These are phyloP conservation scores for Pseudorhiza aurosa DNA, from an alignment of 30 jellyfish, hydroid and myxozoan species.

Conservation along the genomic window DNA sequence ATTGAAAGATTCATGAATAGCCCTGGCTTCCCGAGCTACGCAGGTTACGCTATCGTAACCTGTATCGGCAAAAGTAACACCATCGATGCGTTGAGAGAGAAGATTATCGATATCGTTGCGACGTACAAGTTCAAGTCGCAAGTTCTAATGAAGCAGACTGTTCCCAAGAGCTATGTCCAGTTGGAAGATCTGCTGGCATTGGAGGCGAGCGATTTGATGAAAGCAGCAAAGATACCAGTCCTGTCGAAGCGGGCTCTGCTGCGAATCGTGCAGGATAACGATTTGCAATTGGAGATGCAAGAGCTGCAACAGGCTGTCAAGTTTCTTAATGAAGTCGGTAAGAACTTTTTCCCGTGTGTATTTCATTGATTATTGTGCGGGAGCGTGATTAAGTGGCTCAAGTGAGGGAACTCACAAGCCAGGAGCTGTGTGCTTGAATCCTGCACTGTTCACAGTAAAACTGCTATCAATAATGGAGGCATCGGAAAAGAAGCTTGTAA, in stretches of 20 bases:
- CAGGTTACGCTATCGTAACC: slow-evolving; percentile 79
- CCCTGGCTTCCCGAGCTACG: slow-evolving; percentile 89
- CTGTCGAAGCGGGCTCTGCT: slow-evolving; percentile 52
- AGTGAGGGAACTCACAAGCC: no score
- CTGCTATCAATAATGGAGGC: no score
- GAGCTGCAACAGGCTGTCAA: slow-evolving; percentile 86
- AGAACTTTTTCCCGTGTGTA: background rate
- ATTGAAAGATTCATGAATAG: slow-evolving; percentile 51
- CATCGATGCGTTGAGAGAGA: slow-evolving; percentile 74
- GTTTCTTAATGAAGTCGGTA: slow-evolving; percentile 91
- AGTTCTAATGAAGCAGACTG: slow-evolving; percentile 67
- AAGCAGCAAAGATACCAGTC: slow-evolving; percentile 56
- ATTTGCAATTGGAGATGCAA: slow-evolving; percentile 55
- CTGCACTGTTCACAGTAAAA: no score
- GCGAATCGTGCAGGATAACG: slow-evolving; percentile 52
- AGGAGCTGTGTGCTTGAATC: no score
- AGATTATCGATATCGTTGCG: slow-evolving; percentile 63
- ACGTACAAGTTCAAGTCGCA: slow-evolving; percentile 71
- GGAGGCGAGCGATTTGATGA: slow-evolving; percentile 52
- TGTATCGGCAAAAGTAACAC: slow-evolving; percentile 62
- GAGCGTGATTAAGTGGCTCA: no score
- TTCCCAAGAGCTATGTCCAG: slow-evolving; percentile 90
- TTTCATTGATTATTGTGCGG: background rate
- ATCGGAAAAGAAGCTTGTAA: no score
- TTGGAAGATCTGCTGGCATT: slow-evolving; percentile 72